Conservation (phyloP, 2,113 vertebrate genomes). For the Caloenas nicobarica region DNA sequence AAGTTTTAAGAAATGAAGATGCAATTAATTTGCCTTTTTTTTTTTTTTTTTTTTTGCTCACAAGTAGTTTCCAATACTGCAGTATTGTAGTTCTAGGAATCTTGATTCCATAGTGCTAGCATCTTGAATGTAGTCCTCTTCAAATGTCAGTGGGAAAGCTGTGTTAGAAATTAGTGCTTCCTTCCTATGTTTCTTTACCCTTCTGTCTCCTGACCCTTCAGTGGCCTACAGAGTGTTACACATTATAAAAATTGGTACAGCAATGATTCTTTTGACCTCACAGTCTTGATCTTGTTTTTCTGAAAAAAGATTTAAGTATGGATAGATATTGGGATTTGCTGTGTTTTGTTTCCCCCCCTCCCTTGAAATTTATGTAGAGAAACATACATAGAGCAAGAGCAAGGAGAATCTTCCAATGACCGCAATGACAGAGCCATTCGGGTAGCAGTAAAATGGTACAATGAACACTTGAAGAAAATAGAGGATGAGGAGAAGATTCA, state of each 20-base stretch:
- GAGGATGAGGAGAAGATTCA: conserved; percentile 70
- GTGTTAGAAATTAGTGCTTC: not conserved
- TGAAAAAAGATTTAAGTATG: not conserved
- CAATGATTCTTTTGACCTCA: not conserved
- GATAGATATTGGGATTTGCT: not conserved
- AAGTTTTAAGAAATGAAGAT: not conserved
- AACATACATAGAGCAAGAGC: conserved; percentile 88
- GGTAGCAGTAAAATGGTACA: conserved; percentile 90
- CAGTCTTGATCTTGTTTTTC: not conserved
- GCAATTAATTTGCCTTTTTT: not conserved
- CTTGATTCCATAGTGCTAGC: not conserved
- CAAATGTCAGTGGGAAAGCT: not conserved
- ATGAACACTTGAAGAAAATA: conserved; percentile 81
- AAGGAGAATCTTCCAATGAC: conserved; percentile 92
- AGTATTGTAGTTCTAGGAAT: not conserved
- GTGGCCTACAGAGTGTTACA: not conserved
- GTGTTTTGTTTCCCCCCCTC: not conserved
- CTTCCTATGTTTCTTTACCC: not conserved
- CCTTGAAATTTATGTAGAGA: conserved; percentile 76
- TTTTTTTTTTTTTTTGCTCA: not conserved
- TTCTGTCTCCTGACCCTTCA: not conserved
- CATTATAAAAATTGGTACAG: rapidly evolving
- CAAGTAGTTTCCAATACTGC: not conserved
- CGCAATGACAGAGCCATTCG: conserved; percentile 95
- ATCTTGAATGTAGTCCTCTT: not conserved